Evolutionary conservation across 2,888 invertebrate species (phyloP).

Genomic region (Alsophila aescularia): DNA sequence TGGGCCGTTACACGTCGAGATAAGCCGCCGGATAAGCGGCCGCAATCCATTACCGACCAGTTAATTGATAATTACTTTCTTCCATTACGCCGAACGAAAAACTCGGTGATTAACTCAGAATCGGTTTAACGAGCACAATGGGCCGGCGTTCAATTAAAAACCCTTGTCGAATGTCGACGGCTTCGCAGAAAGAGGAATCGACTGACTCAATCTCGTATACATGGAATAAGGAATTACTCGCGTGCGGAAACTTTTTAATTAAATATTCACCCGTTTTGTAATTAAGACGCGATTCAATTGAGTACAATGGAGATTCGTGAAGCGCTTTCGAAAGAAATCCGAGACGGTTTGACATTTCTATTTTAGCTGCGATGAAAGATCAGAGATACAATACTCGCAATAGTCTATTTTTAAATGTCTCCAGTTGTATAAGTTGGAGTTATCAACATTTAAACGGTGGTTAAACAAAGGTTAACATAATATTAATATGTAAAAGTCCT

Average conservation of each 20-base stretch:
- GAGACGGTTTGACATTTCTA: slow-evolving; percentile 41
- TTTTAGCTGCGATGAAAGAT: slow-evolving; percentile 14
- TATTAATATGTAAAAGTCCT: too few relatives aligned
- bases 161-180: slow-evolving; percentile 79
- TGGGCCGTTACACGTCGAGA: slow-evolving; percentile 70
- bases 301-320: slow-evolving; percentile 69
- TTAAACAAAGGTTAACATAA: too few relatives aligned
- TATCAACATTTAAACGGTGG: too few relatives aligned
- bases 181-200: slow-evolving; percentile 75
- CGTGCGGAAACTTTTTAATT: slow-evolving; percentile 83
- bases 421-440: too few relatives aligned
- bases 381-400: slow-evolving; percentile 1
- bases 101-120: slow-evolving; percentile 81
- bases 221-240: slow-evolving; percentile 82
- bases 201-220: slow-evolving; percentile 80
- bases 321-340: slow-evolving; percentile 67
- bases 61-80: slow-evolving; percentile 85
- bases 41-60: slow-evolving; percentile 81
- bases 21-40: slow-evolving; percentile 77
- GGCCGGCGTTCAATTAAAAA: slow-evolving; percentile 81
- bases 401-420: not conserved
- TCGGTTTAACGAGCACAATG: slow-evolving; percentile 82
- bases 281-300: slow-evolving; percentile 80
- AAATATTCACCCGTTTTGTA: slow-evolving; percentile 82
- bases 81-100: slow-evolving; percentile 81